Conservation (phyloP, 2,113 vertebrate species). For the Tupaia tana region DNA sequence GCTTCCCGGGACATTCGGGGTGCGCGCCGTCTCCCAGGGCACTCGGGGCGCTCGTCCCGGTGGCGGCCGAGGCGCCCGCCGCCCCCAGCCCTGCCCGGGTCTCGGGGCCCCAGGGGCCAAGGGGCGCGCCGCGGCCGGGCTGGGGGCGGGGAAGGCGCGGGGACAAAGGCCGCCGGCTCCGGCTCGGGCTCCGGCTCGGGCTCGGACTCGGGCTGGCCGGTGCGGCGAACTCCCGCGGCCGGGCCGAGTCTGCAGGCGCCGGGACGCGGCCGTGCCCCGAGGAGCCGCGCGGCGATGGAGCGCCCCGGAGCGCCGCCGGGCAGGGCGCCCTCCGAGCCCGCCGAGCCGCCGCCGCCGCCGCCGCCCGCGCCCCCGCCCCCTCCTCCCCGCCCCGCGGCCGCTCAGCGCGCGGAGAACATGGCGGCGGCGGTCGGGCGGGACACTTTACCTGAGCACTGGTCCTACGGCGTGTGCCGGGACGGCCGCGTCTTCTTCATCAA, state of each 20-base stretch:
- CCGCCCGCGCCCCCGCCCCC: neutral
- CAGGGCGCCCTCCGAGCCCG: neutral
- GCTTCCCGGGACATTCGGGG: neutral
- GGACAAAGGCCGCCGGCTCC: conserved; percentile 72
- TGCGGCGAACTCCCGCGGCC: neutral
- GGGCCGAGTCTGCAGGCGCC: too few species aligned
- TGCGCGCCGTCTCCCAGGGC: neutral
- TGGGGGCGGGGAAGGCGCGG: conserved; percentile 61
- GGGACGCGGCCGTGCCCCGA: neutral
- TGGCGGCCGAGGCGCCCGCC: too few species aligned
- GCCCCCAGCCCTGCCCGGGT: neutral
- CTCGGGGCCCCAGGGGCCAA: conserved; percentile 15
- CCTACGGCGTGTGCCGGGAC: conserved; percentile 95
- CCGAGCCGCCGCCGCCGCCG: neutral
- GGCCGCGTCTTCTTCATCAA: conserved; percentile 97
- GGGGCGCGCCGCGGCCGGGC: neutral
- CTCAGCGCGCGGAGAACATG: conserved; percentile 88
- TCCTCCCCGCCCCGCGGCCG: conserved; percentile 46
- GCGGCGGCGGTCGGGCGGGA: conserved; percentile 94
- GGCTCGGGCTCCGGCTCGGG: too few species aligned
- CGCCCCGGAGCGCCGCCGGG: neutral
- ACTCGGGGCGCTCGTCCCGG: too few species aligned
- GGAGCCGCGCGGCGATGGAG: neutral
- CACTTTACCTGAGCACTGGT: conserved; percentile 95
- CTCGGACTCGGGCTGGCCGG: accelerated